A percentile compares a stretch with the other conserved stretches of the same genome.
phyloP scores from a whole-genome alignment of 2,888 invertebrate species.

The Venusia cambrica region DNA sequence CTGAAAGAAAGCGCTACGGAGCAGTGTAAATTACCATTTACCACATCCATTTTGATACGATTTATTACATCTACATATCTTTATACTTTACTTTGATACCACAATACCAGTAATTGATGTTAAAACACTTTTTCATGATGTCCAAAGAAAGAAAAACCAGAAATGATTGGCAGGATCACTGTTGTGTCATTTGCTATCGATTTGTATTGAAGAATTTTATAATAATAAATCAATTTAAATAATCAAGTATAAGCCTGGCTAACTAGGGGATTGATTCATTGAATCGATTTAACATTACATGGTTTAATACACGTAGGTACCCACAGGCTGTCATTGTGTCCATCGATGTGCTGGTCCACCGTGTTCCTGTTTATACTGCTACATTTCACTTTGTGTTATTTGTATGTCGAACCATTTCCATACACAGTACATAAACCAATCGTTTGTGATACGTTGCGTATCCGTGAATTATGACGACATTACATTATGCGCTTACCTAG shows the following conservation, averaged over 20 bases:
- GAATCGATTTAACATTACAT: slow-evolving; percentile 68
- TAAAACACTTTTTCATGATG: slow-evolving; percentile 7
- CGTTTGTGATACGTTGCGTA: slow-evolving; percentile 4
- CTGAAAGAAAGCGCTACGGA: slow-evolving; percentile 53
- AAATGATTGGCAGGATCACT: slow-evolving; percentile 32
- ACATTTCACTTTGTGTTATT: slow-evolving; percentile 7
- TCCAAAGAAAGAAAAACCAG: slow-evolving; percentile 6
- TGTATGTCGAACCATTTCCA: slow-evolving; percentile 6
- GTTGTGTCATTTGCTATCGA: slow-evolving; percentile 34
- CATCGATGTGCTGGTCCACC: slow-evolving; percentile 9
- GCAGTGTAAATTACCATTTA: slow-evolving; percentile 54
- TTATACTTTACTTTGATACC: slow-evolving; percentile 17
- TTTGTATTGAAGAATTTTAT: slow-evolving; percentile 68
- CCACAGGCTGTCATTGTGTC: slow-evolving; percentile 30
- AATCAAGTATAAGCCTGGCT: slow-evolving; percentile 34
- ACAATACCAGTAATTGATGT: slow-evolving; percentile 12
- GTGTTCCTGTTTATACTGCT: slow-evolving; percentile 8
- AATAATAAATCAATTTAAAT: slow-evolving; percentile 71
- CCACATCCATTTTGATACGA: slow-evolving; percentile 37
- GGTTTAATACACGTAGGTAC: slow-evolving; percentile 53
- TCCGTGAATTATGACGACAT: slow-evolving; percentile 2
- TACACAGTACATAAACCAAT: slow-evolving; percentile 4
- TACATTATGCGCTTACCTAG: slow-evolving; percentile 11
- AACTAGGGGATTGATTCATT: slow-evolving; percentile 44
- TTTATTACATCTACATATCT: slow-evolving; percentile 29